Evolutionary conservation across 2,113 vertebrate species (phyloP).

Genomic region (Kobus ellipsiprymnus): DNA sequence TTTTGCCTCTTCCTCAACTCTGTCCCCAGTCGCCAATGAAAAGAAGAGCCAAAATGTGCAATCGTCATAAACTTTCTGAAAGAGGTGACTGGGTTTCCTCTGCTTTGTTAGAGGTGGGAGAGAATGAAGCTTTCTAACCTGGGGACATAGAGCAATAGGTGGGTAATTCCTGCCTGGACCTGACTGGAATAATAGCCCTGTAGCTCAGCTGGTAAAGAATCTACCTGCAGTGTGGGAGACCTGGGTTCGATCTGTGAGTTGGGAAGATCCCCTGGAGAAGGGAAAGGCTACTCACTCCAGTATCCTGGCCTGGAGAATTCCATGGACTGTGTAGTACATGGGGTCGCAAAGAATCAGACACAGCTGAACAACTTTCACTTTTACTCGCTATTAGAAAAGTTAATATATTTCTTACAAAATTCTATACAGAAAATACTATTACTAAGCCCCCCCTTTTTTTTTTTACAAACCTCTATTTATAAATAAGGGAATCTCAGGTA

Average conservation of each 20-base stretch:
- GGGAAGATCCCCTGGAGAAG: not conserved
- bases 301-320: not conserved
- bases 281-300: not conserved
- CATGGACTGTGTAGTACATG: not conserved
- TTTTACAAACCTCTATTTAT: not conserved
- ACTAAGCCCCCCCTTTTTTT: not conserved
- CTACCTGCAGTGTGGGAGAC: not conserved
- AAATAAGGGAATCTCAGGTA: not conserved
- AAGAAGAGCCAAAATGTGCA: not conserved
- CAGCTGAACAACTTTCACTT: not conserved
- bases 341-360: not conserved
- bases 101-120: not conserved
- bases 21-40: not conserved
- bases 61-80: not conserved
- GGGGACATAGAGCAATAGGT: not conserved
- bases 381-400: not conserved
- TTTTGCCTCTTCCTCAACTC: not conserved
- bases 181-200: not conserved
- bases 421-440: not conserved
- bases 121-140: not conserved
- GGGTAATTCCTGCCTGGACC: not conserved
- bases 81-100: not conserved
- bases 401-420: not conserved
- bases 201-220: not conserved
- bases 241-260: not conserved